These are phyloP conservation scores for Diachasmimorpha longicaudata DNA, from an alignment of 1,140 invertebrate species.

Conservation along the genomic window DNA sequence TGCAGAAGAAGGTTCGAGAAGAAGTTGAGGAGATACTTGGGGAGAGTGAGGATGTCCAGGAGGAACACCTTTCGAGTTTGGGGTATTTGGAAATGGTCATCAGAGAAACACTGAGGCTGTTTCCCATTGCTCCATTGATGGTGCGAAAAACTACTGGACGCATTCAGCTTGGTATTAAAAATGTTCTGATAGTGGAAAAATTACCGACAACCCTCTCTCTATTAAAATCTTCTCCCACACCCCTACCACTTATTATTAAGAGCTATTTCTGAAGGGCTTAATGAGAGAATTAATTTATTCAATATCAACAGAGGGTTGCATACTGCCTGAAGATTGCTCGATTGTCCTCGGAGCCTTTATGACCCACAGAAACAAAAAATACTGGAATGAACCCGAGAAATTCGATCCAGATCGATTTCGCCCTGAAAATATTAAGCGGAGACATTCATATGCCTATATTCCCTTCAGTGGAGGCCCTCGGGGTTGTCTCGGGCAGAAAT, in stretches of 20 bases:
- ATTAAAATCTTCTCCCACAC: no score
- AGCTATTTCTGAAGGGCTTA: background rate
- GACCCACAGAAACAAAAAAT: conserved; percentile 65
- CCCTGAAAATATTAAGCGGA: conserved; percentile 48
- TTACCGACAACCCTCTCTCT: no score
- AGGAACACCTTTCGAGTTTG: conserved; percentile 64
- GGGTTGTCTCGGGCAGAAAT: conserved; percentile 67
- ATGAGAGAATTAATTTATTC: background rate
- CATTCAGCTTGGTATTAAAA: conserved; percentile 40
- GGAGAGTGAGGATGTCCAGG: conserved; percentile 51
- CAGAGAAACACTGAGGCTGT: conserved; percentile 68
- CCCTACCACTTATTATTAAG: no score
- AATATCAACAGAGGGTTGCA: conserved; percentile 26
- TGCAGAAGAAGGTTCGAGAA: conserved; percentile 57
- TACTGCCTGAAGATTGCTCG: conserved; percentile 31
- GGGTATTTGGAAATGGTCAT: conserved; percentile 69
- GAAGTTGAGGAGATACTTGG: conserved; percentile 64
- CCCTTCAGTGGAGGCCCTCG: conserved; percentile 67
- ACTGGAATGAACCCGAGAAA: conserved; percentile 70
- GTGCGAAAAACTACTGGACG: conserved; percentile 60
- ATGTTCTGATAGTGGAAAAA: no score
- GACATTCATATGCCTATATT: conserved; percentile 60
- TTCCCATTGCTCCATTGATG: conserved; percentile 68
- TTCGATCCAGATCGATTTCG: conserved; percentile 76
- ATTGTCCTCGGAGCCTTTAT: conserved; percentile 28